phyloP scores from a whole-genome alignment of 2,888 invertebrate species.

The Tipula helvola region DNA sequence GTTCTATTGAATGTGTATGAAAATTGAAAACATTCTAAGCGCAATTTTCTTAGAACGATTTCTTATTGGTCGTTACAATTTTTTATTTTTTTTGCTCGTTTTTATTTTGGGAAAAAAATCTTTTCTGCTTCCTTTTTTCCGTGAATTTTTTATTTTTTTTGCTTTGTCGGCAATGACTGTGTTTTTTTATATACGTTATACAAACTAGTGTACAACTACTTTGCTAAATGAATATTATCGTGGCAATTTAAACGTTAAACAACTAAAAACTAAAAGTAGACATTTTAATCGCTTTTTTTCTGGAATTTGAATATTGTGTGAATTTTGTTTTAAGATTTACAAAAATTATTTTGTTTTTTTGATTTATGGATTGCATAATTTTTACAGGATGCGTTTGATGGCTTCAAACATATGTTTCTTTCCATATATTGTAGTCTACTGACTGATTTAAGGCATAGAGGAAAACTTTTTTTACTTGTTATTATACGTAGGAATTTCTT shows the following conservation, averaged over 20 bases:
- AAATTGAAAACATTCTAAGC: conserved; percentile 16
- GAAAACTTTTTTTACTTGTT: too few relatives aligned
- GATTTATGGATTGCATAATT: background rate
- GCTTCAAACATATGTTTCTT: too few relatives aligned
- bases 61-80: conserved; percentile 24
- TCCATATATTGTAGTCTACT: too few relatives aligned
- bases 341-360: background rate
- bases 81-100: background rate
- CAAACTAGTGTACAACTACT: background rate
- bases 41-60: conserved; percentile 20
- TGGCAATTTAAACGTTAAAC: background rate
- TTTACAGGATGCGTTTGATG: too few relatives aligned
- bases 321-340: background rate
- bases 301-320: background rate
- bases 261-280: background rate
- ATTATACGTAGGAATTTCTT: too few relatives aligned
- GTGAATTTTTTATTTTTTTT: conserved; percentile 13
- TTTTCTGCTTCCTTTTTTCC: background rate
- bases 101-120: conserved; percentile 17
- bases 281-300: background rate
- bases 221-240: background rate
- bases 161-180: conserved; percentile 13
- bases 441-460: too few relatives aligned
- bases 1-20: background rate
- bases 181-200: conserved; percentile 10